Evolutionary conservation across 2,113 vertebrate species (phyloP).

Genomic region (Podarcis raffonei): DNA sequence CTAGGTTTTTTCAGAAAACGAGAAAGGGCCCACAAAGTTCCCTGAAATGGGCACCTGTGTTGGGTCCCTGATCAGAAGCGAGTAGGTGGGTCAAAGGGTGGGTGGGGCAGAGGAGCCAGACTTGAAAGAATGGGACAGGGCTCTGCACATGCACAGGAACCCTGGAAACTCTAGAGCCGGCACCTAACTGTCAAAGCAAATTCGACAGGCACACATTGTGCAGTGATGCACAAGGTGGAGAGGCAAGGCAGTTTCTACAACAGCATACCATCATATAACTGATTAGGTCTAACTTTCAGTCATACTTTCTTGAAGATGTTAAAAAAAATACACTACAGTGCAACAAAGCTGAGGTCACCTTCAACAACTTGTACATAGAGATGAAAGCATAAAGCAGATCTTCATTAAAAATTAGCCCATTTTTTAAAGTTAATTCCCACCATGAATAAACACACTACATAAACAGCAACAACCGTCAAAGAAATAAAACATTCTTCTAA

Average conservation of each 20-base stretch:
- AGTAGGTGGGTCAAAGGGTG: not conserved
- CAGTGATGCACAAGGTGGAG: not conserved
- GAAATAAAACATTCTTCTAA: constrained; percentile 18
- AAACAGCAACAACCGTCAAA: constrained; percentile 1
- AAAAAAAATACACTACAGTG: not conserved
- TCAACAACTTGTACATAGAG: not conserved
- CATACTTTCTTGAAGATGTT: not conserved
- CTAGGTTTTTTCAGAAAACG: not conserved
- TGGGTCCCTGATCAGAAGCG: not conserved
- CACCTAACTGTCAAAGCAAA: not conserved
- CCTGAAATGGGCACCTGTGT: not conserved
- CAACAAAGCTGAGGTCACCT: not conserved
- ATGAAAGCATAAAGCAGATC: not conserved
- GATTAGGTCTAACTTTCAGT: not conserved
- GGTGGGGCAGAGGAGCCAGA: no score
- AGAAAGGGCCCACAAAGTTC: not conserved
- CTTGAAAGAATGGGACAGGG: not conserved
- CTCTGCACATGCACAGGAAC: not conserved
- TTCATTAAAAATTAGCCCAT: not conserved
- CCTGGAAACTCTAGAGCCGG: not conserved
- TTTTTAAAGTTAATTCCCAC: not conserved
- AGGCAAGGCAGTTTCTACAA: not conserved
- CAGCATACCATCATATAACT: no score
- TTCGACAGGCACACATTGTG: not conserved
- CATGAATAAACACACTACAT: constrained; percentile 29